Evolutionary conservation across 2,888 invertebrate species (phyloP), one percentile per base, ranked within the genome.

Genomic region (Cyclophora albipunctata): DNA sequence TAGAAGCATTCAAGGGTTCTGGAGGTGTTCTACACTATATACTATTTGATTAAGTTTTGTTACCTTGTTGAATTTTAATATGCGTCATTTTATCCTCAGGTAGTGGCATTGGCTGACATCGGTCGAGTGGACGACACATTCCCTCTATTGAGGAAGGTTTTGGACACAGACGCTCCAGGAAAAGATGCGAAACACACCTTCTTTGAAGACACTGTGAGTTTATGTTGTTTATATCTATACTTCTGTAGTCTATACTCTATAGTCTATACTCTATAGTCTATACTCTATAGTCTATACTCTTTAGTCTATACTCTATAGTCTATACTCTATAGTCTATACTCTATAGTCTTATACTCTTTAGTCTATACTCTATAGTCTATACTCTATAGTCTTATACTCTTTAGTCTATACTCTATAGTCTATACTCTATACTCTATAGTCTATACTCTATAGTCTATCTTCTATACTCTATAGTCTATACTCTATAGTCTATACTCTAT

Each of bases 51-150:
- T 20, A 20, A 20, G 20, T 20, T 20, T 20, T 1, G 20, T 20
- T 20, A 20, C 1, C 20, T 20, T 20, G 20, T 20, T 20, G 2
- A 20, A 20, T 20, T 20, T 20, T 2, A 20, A 20, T 20, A 20
- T 20, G 20, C 20, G 20, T 20, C 1, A 20, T 20, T 20, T 20
- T 20, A 20, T 20, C 20, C 1, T 4, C 60, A 91, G 71, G 80
- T 86, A n/a, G 90, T 70, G 35, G 84, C 84, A 3, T 85, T 93
- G 45, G 81, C 90, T 6, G 85, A 91, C 3, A 65, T 94, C 59
- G 91, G 91, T 0, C 81, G 93, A 53, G 74, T 91, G 0, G 92
- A 93, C 41, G 94, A 95, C 64, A 86, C 91, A 2, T 62, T 94
- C 34, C 89, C 91, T 0, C 71, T 93, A 7, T 69, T 95, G 7